Evolutionary conservation across 2,113 vertebrate species (phyloP), one percentile per base, ranked within the genome.

Genomic region (Syngnathus typhle): DNA sequence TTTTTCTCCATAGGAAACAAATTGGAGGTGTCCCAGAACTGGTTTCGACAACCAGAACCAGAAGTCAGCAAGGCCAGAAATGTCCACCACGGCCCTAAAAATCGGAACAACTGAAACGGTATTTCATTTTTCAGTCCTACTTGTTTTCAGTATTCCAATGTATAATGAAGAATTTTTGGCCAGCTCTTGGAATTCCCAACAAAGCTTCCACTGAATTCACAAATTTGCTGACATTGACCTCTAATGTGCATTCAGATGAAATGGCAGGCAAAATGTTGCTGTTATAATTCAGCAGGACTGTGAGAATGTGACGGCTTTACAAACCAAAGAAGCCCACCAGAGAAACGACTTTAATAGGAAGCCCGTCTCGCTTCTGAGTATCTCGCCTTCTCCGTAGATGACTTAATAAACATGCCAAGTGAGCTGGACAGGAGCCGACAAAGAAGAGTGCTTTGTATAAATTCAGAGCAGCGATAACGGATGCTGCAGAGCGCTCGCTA

Each of bases 361-460:
- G 36, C 36, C 60, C 39, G 39, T 62, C 39, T 62, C 6, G 65
- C 52, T 66, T 79, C 19, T 2, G 1, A 27, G 62, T 62, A 43
- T 62, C 60, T 60, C 71, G 84, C 81, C 74, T 70, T 46, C 64
- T 64, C 60, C 10, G 44, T 43, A 62, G 60, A 62, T 23, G 10
- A 41, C 39, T 79, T 75, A 70, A 85, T 75, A 86, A 80, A 85
- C 60, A 70, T 73, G 73, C 60, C 64, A 65, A 71, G 65, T 38
- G 64, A 68, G 64, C 51, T 52, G 66, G 51, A 76, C 71, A 15
- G 3, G 61, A 58, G 70, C 60, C 6, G 6, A 15, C 11, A 49
- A 47, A 71, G 41, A 54, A 74, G 64, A 41, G 37, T 39, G 61
- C 69, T 79, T 62, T 52, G 37, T 59, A 44, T 70, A 82, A 85